Evolutionary conservation across 2,797 vertebrate species (phyloP), one percentile per base, ranked within the genome.

Genomic region (Gobio occitaniae): DNA sequence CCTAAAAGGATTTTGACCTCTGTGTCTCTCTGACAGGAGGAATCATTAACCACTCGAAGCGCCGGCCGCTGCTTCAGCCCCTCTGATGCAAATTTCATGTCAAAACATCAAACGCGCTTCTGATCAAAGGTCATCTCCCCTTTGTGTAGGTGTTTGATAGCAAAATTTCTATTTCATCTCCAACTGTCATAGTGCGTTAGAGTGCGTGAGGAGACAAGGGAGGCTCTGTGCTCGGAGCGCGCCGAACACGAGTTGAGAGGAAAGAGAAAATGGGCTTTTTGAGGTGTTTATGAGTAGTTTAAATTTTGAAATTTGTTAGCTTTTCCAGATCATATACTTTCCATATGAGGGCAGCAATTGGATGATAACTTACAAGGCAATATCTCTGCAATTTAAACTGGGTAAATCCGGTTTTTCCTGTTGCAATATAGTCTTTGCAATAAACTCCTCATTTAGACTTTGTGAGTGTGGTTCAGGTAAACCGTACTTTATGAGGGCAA

Each of bases 111-210:
- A 97, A 97, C 91, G 80, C 90, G 88, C 88, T 82, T 90, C 92
- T 98, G 96, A 98, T 97, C 96, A 97, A 97, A 98, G 97, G 97
- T 97, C 97, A 98, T 92, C 91, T 90, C 93, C 95, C 92, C 94
- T 97, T 96, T 96, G 92, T 96, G 95, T 96, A 96, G 95, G 93
- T 94, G 92, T 96, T 97, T 96, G 95, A 97, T 97, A 96, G 92
- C 94, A 94, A 96, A 95, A 97, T 96, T 96, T 97, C 93, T 96
- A 94, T 97, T 97, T 97, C 95, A 96, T 97, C 96, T 96, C 94
- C 92, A 92, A 93, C 92, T 95, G 94, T 96, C 95, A 93, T 90
- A 93, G 93, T 87, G 92, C 93, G 92, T 96, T 96, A 96, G 91
- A 91, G 93, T 87, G 85, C 87, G 90, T 84, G 91, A 86, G 92